Base-by-base conservation (phyloP, 2,797 vertebrate genomes). In the Sebastes glaucus region DNA sequence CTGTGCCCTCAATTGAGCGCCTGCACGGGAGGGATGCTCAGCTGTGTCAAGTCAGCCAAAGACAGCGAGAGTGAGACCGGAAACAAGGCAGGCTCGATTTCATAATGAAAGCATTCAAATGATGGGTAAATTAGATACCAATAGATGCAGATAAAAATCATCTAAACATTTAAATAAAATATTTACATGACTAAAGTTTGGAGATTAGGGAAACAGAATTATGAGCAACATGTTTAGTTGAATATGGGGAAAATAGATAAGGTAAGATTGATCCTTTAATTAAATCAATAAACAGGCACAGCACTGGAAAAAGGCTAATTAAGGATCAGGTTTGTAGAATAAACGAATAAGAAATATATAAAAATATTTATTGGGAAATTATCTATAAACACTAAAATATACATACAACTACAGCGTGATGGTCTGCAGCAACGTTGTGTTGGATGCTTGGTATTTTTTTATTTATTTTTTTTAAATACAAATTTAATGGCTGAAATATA, bases 1-100 rank as follows among this genome's bases (percentile, higher is more conserved):
- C 86, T 82, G 78, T 94, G 93, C 76, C 92, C 93, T 94, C 91
- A 90, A 92, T 95, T 86, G 90, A 93, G 92, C 78, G 83, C 69
- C 92, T 85, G 94, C 89, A 90, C 88, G 86, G 90, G 87, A 90
- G 90, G 82, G 75, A 85, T 62, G 71, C 65, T 86, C 77, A 66
- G 82, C 62, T 63, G 77, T 8, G 87, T 88, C 68, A 82, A 92
- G 77, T 69, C 78, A 63, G 57, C 30, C 53, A 6, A n/a, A 71
- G 30, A 18, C 59, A 62, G 32, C 1, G 7, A 9, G 57, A 61
- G 56, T 4, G 18, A 69, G 23, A 62, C 59, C 4, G 25, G 78
- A 84, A 88, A 42, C 4, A 0, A 32, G 20, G 6, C 1, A 1
- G 1, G 6, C 3, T 1, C 1, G 1, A 42, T 87, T 88, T 90